Percentiles rank a stretch among this genome's conserved stretches.
These are phyloP conservation scores for Scopus umbretta DNA, from an alignment of 2,113 vertebrate species.

Conservation along the genomic window DNA sequence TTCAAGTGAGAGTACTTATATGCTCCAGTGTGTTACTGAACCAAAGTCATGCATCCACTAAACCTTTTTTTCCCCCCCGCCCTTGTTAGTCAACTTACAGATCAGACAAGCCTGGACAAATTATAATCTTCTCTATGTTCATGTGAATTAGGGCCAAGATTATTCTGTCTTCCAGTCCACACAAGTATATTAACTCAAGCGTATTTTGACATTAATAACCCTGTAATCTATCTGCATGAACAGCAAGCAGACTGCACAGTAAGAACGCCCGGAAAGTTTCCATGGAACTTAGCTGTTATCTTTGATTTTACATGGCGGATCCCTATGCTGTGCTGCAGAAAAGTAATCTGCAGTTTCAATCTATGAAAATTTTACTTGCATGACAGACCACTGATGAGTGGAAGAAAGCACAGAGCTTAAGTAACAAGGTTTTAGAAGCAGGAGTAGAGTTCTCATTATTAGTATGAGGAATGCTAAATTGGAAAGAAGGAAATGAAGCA, in stretches of 20 bases:
- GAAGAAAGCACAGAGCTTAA: background rate
- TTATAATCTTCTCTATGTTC: background rate
- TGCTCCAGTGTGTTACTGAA: background rate
- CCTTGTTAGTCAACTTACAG: background rate
- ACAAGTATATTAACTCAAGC: background rate
- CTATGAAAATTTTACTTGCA: background rate
- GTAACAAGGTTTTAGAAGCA: background rate
- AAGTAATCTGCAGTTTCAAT: background rate
- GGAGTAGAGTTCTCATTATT: background rate
- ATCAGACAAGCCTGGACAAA: background rate
- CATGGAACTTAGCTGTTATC: background rate
- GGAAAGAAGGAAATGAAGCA: background rate
- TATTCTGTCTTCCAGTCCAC: background rate
- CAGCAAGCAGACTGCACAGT: background rate
- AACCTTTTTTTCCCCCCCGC: background rate
- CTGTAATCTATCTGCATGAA: background rate
- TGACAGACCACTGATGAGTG: background rate
- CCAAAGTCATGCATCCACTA: background rate
- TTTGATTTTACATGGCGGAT: background rate
- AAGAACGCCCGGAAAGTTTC: background rate
- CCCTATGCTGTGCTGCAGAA: background rate
- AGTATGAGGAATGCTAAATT: background rate
- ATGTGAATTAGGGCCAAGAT: background rate
- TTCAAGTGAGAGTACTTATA: background rate
- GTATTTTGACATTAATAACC: background rate